A percentile compares a stretch with the other conserved stretches of the same genome.
phyloP scores from a whole-genome alignment of 2,888 invertebrate species.

The Cinara cedri region DNA sequence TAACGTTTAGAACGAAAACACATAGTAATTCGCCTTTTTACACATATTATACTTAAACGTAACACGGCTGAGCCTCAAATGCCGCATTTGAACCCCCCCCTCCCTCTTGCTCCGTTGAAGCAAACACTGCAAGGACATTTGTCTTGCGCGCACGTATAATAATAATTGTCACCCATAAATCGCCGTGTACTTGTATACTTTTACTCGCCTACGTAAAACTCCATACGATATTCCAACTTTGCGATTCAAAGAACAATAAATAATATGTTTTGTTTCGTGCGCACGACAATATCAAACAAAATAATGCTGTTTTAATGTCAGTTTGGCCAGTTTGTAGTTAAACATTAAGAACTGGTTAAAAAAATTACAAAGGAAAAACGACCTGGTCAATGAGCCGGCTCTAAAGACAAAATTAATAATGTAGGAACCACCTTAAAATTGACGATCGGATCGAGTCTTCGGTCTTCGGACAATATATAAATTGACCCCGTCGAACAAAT shows the following conservation, averaged over 20 bases:
- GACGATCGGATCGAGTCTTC: too few species aligned
- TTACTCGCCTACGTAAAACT: conserved; percentile 6
- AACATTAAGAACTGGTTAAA: not conserved
- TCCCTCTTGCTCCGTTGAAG: too few species aligned
- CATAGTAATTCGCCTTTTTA: not conserved
- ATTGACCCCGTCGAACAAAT: too few species aligned
- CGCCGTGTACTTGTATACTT: not conserved
- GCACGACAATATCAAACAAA: not conserved
- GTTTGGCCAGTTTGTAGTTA: not conserved
- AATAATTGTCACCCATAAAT: conserved; percentile 32
- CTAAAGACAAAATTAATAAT: too few species aligned
- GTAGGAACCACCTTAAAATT: too few species aligned
- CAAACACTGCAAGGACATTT: not conserved
- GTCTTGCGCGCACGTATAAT: not conserved
- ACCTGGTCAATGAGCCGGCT: too few species aligned
- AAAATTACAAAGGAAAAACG: too few species aligned
- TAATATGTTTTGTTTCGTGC: not conserved
- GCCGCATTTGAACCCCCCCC: not conserved
- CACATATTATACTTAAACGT: too few species aligned
- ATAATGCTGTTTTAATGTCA: not conserved
- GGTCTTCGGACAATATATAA: too few species aligned
- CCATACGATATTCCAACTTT: not conserved
- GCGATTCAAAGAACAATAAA: not conserved
- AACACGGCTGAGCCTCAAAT: not conserved
- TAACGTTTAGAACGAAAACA: conserved; percentile 1